These are phyloP conservation scores for Agrilus mali DNA, from an alignment of 2,888 invertebrate genomes.

Conservation along the genomic window DNA sequence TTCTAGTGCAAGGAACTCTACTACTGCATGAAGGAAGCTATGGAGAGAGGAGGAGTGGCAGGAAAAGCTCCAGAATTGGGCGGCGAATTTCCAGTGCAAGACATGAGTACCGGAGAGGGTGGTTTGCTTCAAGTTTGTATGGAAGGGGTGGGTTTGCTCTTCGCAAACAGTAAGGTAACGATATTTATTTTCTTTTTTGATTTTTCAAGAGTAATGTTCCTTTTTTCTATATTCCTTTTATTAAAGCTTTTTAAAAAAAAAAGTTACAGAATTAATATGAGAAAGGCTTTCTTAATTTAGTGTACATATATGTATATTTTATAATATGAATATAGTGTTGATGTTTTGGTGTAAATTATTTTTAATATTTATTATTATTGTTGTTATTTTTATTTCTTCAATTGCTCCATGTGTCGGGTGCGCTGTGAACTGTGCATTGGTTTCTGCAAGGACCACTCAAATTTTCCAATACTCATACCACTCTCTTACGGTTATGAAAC, in stretches of 20 bases:
- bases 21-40: slow-evolving; percentile 96
- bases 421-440: slow-evolving; percentile 38
- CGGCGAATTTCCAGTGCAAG: slow-evolving; percentile 98
- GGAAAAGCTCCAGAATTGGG: slow-evolving; percentile 60
- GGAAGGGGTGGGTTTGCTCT: slow-evolving; percentile 97
- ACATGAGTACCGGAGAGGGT: slow-evolving; percentile 93
- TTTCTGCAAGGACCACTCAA: slow-evolving; percentile 71
- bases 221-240: slow-evolving; percentile 7
- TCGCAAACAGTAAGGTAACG: slow-evolving; percentile 97
- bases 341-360: slow-evolving; percentile 2
- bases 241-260: slow-evolving; percentile 1
- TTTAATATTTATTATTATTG: slow-evolving; percentile 9
- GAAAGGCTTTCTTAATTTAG: slow-evolving; percentile 1
- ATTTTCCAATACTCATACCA: slow-evolving; percentile 45
- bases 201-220: slow-evolving; percentile 8
- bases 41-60: slow-evolving; percentile 80
- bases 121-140: slow-evolving; percentile 97
- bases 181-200: not conserved
- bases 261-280: slow-evolving; percentile 2
- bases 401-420: slow-evolving; percentile 33
- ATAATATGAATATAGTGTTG: slow-evolving; percentile 1
- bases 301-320: slow-evolving; percentile 3
- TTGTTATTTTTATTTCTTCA: slow-evolving; percentile 13
- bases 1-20: slow-evolving; percentile 92
- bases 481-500: slow-evolving; percentile 30